phyloP scores from a whole-genome alignment of 2,113 vertebrate species.

The Lutjanus erythropterus region DNA sequence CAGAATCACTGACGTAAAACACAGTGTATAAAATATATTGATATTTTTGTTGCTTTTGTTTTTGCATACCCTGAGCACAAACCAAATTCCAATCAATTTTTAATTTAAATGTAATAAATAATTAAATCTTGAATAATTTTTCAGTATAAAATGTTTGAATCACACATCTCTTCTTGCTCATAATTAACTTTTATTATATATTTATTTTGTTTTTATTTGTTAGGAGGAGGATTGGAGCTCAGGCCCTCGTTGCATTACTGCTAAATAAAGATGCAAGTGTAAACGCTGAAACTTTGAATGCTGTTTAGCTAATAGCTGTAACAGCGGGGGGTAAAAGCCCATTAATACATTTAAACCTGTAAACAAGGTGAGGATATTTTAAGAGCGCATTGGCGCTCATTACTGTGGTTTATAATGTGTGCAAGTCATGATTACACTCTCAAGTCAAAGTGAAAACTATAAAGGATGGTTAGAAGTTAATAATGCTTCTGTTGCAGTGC shows the following conservation, averaged over 20 bases:
- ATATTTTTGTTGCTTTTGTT: too few relatives aligned
- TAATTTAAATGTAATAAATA: too few relatives aligned
- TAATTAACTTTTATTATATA: too few relatives aligned
- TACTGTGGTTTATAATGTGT: constrained; percentile 39
- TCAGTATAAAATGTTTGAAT: too few relatives aligned
- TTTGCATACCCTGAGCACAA: too few relatives aligned
- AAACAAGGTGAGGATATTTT: constrained; percentile 37
- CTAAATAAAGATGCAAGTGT: background rate
- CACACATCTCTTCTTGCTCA: background rate
- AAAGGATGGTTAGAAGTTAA: background rate
- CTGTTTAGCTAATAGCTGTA: background rate
- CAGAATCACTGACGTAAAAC: too few relatives aligned
- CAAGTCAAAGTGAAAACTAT: constrained; percentile 10
- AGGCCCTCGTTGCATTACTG: background rate
- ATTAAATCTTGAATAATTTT: too few relatives aligned
- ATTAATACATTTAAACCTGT: constrained; percentile 2
- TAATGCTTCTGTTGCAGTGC: background rate
- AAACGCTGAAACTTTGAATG: background rate
- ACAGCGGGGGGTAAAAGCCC: background rate
- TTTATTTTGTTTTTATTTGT: background rate
- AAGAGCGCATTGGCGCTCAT: constrained; percentile 12
- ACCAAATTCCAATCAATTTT: too few relatives aligned
- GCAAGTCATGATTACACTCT: constrained; percentile 18
- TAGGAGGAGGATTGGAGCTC: background rate
- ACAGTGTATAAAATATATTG: too few relatives aligned